phyloP scores from a whole-genome alignment of 2,113 vertebrate genomes.

The Mola mola region DNA sequence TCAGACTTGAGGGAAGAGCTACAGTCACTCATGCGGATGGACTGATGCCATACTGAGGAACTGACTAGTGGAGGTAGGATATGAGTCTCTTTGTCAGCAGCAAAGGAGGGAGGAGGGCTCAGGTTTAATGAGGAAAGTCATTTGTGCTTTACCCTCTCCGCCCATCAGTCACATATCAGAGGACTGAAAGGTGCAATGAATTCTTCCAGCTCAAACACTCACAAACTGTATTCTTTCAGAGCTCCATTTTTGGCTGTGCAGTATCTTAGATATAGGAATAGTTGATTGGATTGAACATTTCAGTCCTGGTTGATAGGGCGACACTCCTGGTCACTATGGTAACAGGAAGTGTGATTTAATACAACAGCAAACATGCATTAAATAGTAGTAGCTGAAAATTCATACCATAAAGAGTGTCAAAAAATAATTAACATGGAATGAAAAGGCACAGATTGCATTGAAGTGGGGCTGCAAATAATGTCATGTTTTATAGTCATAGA shows the following conservation, averaged over 20 bases:
- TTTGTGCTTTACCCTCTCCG: slow-evolving; percentile 47
- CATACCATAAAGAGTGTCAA: no score
- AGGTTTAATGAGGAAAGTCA: slow-evolving; percentile 56
- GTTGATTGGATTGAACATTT: slow-evolving; percentile 4
- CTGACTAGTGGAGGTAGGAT: slow-evolving; percentile 46
- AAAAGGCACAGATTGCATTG: no score
- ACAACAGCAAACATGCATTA: background rate
- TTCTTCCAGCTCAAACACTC: slow-evolving; percentile 8
- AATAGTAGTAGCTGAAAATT: background rate
- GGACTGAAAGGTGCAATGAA: slow-evolving; percentile 28
- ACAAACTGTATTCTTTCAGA: no score
- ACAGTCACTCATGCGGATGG: slow-evolving; percentile 44
- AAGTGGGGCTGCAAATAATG: no score
- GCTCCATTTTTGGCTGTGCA: background rate
- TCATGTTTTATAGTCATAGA: no score
- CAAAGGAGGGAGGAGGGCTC: slow-evolving; percentile 18
- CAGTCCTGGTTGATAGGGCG: background rate
- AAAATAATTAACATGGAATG: no score
- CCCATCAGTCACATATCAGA: slow-evolving; percentile 45
- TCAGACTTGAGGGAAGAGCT: slow-evolving; percentile 57
- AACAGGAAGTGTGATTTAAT: slow-evolving; percentile 5
- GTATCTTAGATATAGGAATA: background rate
- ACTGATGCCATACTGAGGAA: slow-evolving; percentile 41
- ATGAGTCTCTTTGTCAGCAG: slow-evolving; percentile 39
- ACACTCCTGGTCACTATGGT: slow-evolving; percentile 22